Base-by-base conservation (phyloP, 1,140 invertebrate genomes). In the Drosophila sp. region DNA sequence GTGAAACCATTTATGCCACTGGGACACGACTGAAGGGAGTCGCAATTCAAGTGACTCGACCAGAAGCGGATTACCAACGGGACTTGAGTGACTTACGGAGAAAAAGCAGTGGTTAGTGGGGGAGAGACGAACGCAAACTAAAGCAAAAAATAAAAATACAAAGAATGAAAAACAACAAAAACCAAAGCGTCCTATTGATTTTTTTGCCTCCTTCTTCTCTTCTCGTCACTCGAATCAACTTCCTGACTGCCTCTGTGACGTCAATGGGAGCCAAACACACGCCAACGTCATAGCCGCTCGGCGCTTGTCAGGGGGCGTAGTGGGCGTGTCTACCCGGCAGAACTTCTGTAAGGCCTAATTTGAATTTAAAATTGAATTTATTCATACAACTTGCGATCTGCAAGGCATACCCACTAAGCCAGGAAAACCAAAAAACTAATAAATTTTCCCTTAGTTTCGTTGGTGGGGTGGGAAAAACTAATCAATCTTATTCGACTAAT, bases 21-120 rank as follows among this genome's bases (percentile, higher is more conserved):
- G 33, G 1, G 35, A 38, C 44, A 4, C 10, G 38, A 40, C 27
- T 32, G 8, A 23, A 41, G 44, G 33, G 44, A 32, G 57, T 7
- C 38, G 58, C 17, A 69, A 63, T 67, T 85, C 66, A 85, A 85
- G 81, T 81, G 73, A 73, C 77, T 85, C 73, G 70, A 60, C 78
- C 82, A 77, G 76, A 84, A 86, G 74, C 81, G 82, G 81, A 85
- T 85, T 86, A 85, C 61, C 74, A 69, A 69, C 64, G 74, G 64
- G 79, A 81, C 82, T 85, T 81, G 80, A 85, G 77, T 80, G 80
- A 84, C 80, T 81, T 86, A 62, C 64, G 23, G 23, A 17, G 17
- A 44, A 25, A 68, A 50, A 61, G 56, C 33, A 60, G 32, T 57
- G 66, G 54, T 47, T 67, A 72, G 35, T 38, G 35, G 11, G 35